phyloP scores from a whole-genome alignment of 1,140 invertebrate genomes.

The Drosophila pandora region DNA sequence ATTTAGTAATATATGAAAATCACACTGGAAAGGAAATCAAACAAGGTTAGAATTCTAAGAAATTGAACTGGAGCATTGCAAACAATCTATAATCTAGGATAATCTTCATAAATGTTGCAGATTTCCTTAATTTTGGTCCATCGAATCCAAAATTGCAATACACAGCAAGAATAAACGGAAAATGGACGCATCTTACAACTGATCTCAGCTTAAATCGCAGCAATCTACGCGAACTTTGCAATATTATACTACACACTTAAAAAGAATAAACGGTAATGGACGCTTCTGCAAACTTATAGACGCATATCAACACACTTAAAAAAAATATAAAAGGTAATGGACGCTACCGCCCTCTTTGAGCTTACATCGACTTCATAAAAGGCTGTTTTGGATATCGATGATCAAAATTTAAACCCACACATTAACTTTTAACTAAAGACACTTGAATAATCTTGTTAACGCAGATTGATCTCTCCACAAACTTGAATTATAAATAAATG shows the following conservation, averaged over 20 bases:
- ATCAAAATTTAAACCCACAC: not conserved
- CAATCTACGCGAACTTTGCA: too few relatives aligned
- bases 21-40: conserved; percentile 23
- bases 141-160: not conserved
- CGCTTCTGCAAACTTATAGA: too few relatives aligned
- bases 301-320: too few relatives aligned
- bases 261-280: too few relatives aligned
- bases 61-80: conserved; percentile 16
- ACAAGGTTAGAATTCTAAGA: conserved; percentile 31
- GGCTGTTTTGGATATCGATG: not conserved
- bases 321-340: too few relatives aligned
- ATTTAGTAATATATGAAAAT: not conserved
- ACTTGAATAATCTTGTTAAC: too few relatives aligned
- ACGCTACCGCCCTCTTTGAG: too few relatives aligned
- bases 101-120: not conserved
- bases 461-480: too few relatives aligned
- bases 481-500: not conserved
- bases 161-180: not conserved
- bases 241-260: too few relatives aligned
- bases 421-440: not conserved
- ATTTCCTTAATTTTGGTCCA: not conserved
- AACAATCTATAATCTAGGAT: not conserved
- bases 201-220: too few relatives aligned
- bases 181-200: too few relatives aligned
- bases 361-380: too few relatives aligned